Evolutionary conservation across 2,888 invertebrate species (phyloP), one percentile per base, ranked within the genome.

Genomic region (Coronaproctus castanopsis): DNA sequence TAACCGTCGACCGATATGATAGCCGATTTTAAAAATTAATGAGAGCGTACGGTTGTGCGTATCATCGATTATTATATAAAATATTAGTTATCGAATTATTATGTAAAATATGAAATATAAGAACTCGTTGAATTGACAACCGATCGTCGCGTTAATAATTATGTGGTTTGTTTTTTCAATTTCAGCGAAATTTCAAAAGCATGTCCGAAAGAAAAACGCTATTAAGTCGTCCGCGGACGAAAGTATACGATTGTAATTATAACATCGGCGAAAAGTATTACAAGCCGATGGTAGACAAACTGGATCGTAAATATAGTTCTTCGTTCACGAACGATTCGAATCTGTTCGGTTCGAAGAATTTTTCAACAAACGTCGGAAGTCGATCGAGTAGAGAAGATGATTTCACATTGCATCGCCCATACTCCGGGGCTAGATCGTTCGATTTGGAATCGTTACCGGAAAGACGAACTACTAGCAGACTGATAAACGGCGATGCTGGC

Each of bases 221-320:
- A 10, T 55, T 64, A 21, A 73, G 73, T 68, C 75, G 84, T 71
- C 83, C 84, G 64, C 78, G 87, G 67, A 87, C 87, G 24, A 83
- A 83, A 71, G 82, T 88, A 68, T 88, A 89, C 71, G 85, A 87
- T 69, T 85, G 85, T 71, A 88, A 87, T 72, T 87, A 86, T 74
- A 81, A 84, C 73, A 83, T 85, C 70, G 87, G 87, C 59, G 84
- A 87, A 73, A 84, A 83, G 68, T 85, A 86, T 71, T 88, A 88
- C 76, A 81, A 81, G 66, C 80, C 85, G 14, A 81, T 85, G 64
- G 73, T 87, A 54, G 85, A 86, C 70, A 78, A 82, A 61, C 72
- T 87, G 65, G 85, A 87, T 70, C 79, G 82, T 65, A 86, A 85
- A 72, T 77, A 78, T 68, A 75, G 76, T 63, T 75, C 75, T 58